phyloP scores from a whole-genome alignment of 2,797 vertebrate species.

The Chromis chromis region DNA sequence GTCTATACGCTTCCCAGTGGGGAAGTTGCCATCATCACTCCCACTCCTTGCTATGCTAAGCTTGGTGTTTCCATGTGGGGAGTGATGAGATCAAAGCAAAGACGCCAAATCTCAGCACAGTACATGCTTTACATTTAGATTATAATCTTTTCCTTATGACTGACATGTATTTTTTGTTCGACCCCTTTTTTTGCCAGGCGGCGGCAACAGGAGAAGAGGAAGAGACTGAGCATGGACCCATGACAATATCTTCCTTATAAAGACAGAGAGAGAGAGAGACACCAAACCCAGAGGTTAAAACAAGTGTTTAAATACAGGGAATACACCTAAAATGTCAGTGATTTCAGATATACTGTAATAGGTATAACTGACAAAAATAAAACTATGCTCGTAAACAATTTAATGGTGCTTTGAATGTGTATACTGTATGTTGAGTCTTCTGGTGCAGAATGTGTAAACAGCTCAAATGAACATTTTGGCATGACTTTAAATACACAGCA shows the following conservation, averaged over 20 bases:
- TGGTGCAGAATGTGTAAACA: constrained; percentile 42
- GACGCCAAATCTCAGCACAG: constrained; percentile 14
- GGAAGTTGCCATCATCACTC: constrained; percentile 20
- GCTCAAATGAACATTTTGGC: constrained; percentile 53
- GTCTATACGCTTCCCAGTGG: constrained; percentile 1
- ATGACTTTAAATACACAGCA: constrained; percentile 42
- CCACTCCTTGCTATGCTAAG: constrained; percentile 29
- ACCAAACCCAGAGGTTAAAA: constrained; percentile 37
- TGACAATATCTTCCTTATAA: constrained; percentile 34
- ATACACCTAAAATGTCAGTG: constrained; percentile 44
- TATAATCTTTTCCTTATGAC: not conserved
- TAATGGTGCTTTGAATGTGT: constrained; percentile 71
- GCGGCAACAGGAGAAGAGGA: constrained; percentile 62
- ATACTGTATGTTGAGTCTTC: constrained; percentile 29
- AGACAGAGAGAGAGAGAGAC: constrained; percentile 34
- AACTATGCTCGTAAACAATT: constrained; percentile 59
- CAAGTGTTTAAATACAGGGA: constrained; percentile 33
- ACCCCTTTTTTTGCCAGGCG: constrained; percentile 58
- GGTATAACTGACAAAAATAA: constrained; percentile 47
- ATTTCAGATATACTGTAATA: constrained; percentile 50
- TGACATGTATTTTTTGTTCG: constrained; percentile 33
- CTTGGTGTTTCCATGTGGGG: constrained; percentile 34
- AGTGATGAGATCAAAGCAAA: constrained; percentile 39
- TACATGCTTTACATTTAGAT: constrained; percentile 17
- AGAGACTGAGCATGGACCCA: constrained; percentile 52